phyloP scores from a whole-genome alignment of 2,888 invertebrate genomes.

The Taphrorychus bicolor region DNA sequence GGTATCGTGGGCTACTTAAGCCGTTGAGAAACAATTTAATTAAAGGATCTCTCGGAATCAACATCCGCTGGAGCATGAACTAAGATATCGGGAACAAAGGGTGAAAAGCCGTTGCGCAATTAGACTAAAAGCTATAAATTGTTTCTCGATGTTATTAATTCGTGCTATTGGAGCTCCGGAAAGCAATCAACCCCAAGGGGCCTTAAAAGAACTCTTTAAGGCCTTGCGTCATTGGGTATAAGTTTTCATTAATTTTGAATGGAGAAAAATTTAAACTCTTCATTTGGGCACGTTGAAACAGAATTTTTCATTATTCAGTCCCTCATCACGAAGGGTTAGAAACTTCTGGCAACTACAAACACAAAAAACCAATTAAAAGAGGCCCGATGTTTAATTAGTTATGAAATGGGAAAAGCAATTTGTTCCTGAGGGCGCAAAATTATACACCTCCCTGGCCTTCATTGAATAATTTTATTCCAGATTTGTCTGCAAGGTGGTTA shows the following conservation, averaged over 20 bases:
- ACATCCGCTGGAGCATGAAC: neutral
- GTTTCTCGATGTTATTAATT: neutral
- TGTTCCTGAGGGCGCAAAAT: neutral
- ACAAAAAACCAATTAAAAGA: conserved; percentile 5
- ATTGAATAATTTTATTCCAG: neutral
- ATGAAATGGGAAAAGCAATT: conserved; percentile 4
- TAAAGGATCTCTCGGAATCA: neutral
- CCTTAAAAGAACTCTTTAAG: too few species aligned
- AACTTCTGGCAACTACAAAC: neutral
- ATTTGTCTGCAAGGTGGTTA: too few species aligned
- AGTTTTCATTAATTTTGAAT: neutral
- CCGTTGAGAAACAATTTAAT: neutral
- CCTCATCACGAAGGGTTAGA: neutral
- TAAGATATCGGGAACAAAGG: neutral
- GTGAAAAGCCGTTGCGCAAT: neutral
- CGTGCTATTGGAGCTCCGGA: neutral
- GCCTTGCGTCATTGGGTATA: too few species aligned
- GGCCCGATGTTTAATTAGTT: conserved; percentile 3
- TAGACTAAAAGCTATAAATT: neutral
- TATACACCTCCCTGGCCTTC: neutral
- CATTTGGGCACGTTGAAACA: neutral
- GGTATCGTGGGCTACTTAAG: neutral
- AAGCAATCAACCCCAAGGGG: too few species aligned
- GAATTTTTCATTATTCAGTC: neutral
- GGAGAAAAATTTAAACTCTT: neutral